Evolutionary conservation across 2,113 vertebrate species (phyloP).

Genomic region (Sinosuthora webbiana): DNA sequence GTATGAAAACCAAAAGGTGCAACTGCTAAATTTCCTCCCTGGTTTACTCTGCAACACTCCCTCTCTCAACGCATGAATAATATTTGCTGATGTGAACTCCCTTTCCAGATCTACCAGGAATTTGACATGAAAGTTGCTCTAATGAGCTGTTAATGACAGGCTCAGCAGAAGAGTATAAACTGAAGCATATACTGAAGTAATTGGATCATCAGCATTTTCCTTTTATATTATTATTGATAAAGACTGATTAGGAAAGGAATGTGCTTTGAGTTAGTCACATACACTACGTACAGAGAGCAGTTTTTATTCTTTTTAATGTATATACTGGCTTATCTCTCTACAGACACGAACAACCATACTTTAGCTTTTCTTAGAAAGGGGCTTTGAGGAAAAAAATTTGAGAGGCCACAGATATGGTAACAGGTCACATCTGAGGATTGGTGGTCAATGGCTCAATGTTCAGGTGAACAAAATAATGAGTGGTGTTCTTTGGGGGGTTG

Average conservation of each 20-base stretch:
- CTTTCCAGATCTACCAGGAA: background rate
- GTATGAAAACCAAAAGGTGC: background rate
- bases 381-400: fast-evolving
- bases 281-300: background rate
- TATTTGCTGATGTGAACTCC: background rate
- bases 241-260: background rate
- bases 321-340: background rate
- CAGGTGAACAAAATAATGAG: background rate
- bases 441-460: background rate
- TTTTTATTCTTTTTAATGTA: background rate
- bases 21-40: background rate
- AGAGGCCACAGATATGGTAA: background rate
- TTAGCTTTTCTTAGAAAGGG: background rate
- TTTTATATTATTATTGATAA: background rate
- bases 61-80: background rate
- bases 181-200: background rate
- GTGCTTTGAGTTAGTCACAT: background rate
- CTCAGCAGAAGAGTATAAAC: background rate
- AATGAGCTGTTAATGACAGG: background rate
- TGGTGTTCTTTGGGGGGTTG: background rate
- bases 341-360: background rate
- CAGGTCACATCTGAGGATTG: background rate
- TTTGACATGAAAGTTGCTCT: background rate
- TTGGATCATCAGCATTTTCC: background rate
- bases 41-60: background rate